Base-by-base conservation (phyloP, 2,113 vertebrate species). In the Phaethon lepturus region DNA sequence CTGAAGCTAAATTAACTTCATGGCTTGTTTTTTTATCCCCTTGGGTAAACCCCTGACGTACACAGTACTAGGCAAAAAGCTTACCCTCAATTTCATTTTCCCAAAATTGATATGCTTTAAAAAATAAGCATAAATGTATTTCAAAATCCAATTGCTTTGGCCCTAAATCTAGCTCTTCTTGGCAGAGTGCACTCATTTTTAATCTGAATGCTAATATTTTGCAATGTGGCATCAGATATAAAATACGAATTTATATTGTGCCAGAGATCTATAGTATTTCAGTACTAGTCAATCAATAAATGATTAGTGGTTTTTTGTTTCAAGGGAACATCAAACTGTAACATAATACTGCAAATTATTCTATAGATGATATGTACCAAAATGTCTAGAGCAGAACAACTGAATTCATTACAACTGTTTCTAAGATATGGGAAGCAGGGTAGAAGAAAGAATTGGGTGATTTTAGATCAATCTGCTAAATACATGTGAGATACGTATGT, bases 1-100 rank as follows among this genome's bases (percentile, higher is more conserved):
- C 40, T 93, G 88, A 97, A 97, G 97, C 97, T 96, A 97, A 98
- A 98, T 98, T 97, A 97, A 97, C 97, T 97, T 82, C 95, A 88
- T 90, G 67, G 56, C 40, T 97, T 95, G 87, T 84, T 95, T 96
- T 87, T 88, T 90, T 88, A 66, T 96, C 83, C 96, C 94, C 95
- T 91, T 93, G 97, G 93, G 95, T 97, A 97, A 97, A 82, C 76
- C 55, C 91, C 83, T 94, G 90, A 96, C 6, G 1, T 38, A 75
- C 81, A 85, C 42, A 58, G 83, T 38, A 95, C 73, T 59, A 93
- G 90, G 86, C 59, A 93, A 93, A 95, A 95, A 94, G 73, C 96
- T 95, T 89, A 94, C 31, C 42, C 82, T 92, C 89, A 29, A 88
- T 94, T 90, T 96, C 89, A 88, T 97, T 96, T 97, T 93, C 95